Evolutionary conservation across 2,888 invertebrate genomes (phyloP), one percentile per base, ranked within the genome.

Genomic region (Drosophila maculinotata): DNA sequence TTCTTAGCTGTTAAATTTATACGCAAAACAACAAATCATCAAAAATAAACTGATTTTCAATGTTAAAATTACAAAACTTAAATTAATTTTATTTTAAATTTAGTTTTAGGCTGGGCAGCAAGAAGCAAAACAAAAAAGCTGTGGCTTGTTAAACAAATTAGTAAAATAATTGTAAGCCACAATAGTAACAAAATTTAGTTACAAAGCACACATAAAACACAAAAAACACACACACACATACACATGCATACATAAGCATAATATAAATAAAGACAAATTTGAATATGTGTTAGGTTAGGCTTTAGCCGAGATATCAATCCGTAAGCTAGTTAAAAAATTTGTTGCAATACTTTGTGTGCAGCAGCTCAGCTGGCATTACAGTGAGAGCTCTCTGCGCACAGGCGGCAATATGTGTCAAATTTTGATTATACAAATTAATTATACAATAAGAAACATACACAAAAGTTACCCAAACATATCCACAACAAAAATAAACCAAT

Each of bases 1-100:
- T 82, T 69, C 80, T 83, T 86, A 86, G 86, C 78, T 88, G 82
- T 86, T 86, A 86, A 86, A 79, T 81, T 81, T 86, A 79, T 86
- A 86, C 70, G 78, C 77, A 83, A 77, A 85, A 69, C 66, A 76
- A 79, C 47, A 62, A 60, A 76, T 68, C 51, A 70, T 41, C 44
- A 79, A 69, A 76, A 79, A 73, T 76, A 87, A 84, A 84, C 65
- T 60, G 78, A 84, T 87, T 87, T 85, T 84, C 86, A 84, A 85
- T 79, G 83, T 87, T 83, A 79, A 86, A 86, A 77, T 72, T 60
- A 80, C 35, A 74, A 49, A 62, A 42, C 33, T 56, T 72, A 75
- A 60, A 49, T 71, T 79, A 74, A 74, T 86, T 86, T 70, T 69
- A 65, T 79, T 79, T 59, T 5, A 35, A 51, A 69, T 75, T 72